phyloP scores from a whole-genome alignment of 2,113 vertebrate species.

The Anolis carolinensis region DNA sequence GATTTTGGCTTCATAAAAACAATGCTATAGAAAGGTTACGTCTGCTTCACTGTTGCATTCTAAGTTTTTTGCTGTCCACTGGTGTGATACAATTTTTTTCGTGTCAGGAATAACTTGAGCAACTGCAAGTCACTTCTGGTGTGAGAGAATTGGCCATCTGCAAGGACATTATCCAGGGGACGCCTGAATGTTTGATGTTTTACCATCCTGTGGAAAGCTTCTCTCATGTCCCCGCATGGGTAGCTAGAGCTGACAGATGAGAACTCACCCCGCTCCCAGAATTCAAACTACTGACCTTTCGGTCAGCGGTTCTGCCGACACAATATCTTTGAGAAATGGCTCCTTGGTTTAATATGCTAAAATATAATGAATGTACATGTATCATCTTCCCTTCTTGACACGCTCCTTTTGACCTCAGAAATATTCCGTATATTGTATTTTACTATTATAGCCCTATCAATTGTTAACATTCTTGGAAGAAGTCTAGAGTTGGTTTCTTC shows the following conservation, averaged over 20 bases:
- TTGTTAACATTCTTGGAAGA: neutral
- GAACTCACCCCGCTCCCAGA: too few species aligned
- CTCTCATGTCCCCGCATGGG: too few species aligned
- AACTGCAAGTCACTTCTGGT: too few species aligned
- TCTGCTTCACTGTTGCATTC: neutral
- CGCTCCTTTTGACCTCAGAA: neutral
- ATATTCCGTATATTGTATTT: neutral
- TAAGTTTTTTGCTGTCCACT: neutral
- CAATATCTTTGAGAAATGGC: neutral
- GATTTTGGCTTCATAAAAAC: neutral
- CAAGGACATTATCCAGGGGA: too few species aligned
- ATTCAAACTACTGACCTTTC: too few species aligned
- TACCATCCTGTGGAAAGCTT: too few species aligned
- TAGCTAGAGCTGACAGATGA: too few species aligned
- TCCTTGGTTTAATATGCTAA: neutral
- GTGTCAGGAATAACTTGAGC: too few species aligned
- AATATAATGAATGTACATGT: neutral
- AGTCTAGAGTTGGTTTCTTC: too few species aligned
- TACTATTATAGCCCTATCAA: neutral
- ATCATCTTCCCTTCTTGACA: neutral
- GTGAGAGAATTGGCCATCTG: too few species aligned
- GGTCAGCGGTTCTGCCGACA: too few species aligned
- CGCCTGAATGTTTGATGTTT: too few species aligned
- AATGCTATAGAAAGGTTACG: neutral
- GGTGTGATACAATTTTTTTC: neutral